Base-by-base conservation (phyloP, 2,888 invertebrate genomes). In the Scelioninae gen. 1 region DNA sequence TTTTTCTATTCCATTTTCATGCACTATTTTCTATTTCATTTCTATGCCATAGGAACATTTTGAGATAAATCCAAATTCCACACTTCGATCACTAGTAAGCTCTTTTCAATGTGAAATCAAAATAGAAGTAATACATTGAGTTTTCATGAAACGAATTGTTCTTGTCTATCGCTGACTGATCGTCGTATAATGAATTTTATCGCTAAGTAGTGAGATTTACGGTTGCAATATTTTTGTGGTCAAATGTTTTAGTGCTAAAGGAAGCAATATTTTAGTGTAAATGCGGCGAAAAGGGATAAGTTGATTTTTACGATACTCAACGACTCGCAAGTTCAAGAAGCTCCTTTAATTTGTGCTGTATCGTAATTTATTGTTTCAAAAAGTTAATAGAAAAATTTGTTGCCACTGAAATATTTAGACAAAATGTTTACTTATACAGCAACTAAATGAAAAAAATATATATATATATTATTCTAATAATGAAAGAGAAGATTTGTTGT, bases 221-320 rank as follows among this genome's bases (percentile, higher is more conserved):
- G 75, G 31, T 75, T 29, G 65, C 65, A 65, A 75, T 65, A 75
- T 65, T 75, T 75, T 65, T 38, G 75, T 65, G 75, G 56, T 58
- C 75, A 65, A 63, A 47, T 75, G 65, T 75, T 75, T 75, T 65
- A 65, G 38, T 75, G 56, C 40, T 15, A 10, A 38, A 34, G 63
- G 29, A 47, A 55, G 75, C 75, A 15, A 45, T 75, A 75, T 65
- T 65, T 75, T 56, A 75, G 56, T 8, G 38, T 38, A 56, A 75
- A 75, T 53, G 56, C 29, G 65, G 65, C 65, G 49, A 75, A 72
- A 65, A 56, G 32, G 75, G 65, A 75, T 75, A 75, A 75, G 75
- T 75, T 75, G 75, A 75, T 65, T 75, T 75, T 75, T 75, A 75
- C 65, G 75, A 65, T 56, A 47, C 16, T 65, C 56, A 62, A 62